Evolutionary conservation across 1,140 invertebrate genomes (phyloP).

Genomic region (Bombyx mandarina): DNA sequence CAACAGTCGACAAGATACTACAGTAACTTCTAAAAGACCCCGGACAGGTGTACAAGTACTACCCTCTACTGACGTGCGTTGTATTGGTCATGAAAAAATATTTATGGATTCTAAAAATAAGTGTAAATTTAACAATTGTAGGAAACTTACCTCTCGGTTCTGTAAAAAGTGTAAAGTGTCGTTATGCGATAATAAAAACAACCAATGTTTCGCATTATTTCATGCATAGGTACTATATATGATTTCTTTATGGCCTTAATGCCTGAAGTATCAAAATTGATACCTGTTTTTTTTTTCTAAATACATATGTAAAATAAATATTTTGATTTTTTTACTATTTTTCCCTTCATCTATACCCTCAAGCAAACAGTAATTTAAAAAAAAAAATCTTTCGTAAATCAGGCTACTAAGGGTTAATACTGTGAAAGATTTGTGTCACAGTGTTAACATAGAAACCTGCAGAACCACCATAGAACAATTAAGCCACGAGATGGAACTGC

Average conservation of each 20-base stretch:
- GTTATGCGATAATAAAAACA: constrained; percentile 3
- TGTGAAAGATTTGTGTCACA: too few species aligned
- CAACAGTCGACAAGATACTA: constrained; percentile 28
- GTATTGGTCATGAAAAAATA: constrained; percentile 28
- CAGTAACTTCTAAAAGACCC: constrained; percentile 29
- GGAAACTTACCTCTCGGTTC: neutral
- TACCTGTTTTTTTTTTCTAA: constrained; percentile 1
- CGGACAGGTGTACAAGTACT: constrained; percentile 28
- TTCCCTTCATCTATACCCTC: neutral
- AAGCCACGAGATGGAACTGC: constrained; percentile 12
- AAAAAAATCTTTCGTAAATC: too few species aligned
- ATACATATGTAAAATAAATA: constrained; percentile 2
- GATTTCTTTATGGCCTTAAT: constrained; percentile 3
- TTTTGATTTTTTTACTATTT: neutral
- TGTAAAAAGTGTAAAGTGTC: constrained; percentile 27
- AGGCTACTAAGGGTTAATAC: too few species aligned
- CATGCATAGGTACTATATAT: neutral
- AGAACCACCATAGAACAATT: constrained; percentile 10
- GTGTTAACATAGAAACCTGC: neutral
- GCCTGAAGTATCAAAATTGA: constrained; percentile 4
- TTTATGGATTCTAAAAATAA: constrained; percentile 28
- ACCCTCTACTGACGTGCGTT: constrained; percentile 29
- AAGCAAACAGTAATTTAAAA: too few species aligned
- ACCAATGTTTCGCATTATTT: constrained; percentile 2
- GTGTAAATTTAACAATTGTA: constrained; percentile 9